Evolutionary conservation across 92 coral and sea anemone species (phyloP).

Genomic region (Ricordea florida): DNA sequence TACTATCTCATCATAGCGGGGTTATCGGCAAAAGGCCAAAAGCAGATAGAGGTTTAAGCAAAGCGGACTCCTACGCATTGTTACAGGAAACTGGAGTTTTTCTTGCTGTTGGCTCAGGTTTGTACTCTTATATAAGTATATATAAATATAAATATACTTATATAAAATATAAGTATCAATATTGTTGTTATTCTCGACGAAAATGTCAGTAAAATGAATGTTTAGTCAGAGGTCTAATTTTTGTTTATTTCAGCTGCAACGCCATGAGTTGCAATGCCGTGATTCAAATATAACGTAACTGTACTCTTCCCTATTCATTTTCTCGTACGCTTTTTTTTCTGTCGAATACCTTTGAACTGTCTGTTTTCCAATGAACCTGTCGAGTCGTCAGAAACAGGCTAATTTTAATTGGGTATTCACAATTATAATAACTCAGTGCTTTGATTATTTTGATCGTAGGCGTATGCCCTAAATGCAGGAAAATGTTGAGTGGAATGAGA

Average conservation of each 20-base stretch:
- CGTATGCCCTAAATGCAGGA: constrained; percentile 31
- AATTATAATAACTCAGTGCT: neutral
- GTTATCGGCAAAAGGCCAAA: constrained; percentile 3
- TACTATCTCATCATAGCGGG: too few species aligned
- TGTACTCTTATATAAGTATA: neutral
- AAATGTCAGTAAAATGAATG: too few species aligned
- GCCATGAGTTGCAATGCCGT: too few species aligned
- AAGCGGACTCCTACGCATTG: neutral
- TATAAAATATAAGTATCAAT: neutral
- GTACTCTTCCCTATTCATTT: too few species aligned
- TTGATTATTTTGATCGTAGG: constrained; percentile 16
- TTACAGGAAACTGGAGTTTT: constrained; percentile 25
- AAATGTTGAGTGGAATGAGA: constrained; percentile 4
- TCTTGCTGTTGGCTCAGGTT: constrained; percentile 40
- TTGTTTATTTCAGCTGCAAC: too few species aligned
- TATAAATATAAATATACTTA: neutral
- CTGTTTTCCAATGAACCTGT: too few species aligned
- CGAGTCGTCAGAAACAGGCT: neutral
- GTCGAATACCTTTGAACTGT: too few species aligned
- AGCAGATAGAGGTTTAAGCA: constrained; percentile 17
- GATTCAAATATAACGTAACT: too few species aligned
- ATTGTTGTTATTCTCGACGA: too few species aligned
- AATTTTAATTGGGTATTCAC: neutral
- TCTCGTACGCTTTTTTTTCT: too few species aligned
- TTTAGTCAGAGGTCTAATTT: too few species aligned